These are phyloP conservation scores for Merodon equestris DNA, from an alignment of 2,888 invertebrate species.

Conservation along the genomic window DNA sequence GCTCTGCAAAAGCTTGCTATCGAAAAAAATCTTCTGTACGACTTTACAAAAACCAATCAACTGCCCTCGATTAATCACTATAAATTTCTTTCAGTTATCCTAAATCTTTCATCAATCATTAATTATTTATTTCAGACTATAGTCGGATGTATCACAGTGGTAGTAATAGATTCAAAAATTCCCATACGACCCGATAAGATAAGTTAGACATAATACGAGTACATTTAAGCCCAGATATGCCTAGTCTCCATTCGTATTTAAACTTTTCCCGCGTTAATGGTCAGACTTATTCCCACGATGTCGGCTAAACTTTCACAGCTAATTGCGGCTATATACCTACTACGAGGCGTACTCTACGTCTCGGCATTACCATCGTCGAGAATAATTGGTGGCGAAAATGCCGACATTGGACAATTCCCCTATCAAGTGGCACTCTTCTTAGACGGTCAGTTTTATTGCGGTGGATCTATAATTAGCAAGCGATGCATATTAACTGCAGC, in stretches of 20 bases:
- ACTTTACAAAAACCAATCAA: no score
- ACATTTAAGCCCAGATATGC: background rate
- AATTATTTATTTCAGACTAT: no score
- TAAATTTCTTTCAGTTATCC: no score
- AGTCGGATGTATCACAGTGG: no score
- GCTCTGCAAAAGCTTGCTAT: no score
- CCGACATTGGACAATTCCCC: constrained; percentile 74
- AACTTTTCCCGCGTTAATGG: no score
- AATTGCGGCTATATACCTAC: constrained; percentile 26
- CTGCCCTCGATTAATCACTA: no score
- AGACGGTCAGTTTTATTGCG: constrained; percentile 72
- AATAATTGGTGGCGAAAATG: constrained; percentile 75
- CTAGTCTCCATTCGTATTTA: no score
- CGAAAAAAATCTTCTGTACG: no score
- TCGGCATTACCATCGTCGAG: constrained; percentile 62
- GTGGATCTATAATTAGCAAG: constrained; percentile 71
- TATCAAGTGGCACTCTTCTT: constrained; percentile 75
- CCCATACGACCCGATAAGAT: constrained; percentile 25
- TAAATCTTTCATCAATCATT: no score
- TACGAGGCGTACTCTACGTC: background rate
- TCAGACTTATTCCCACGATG: constrained; percentile 31
- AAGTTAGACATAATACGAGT: background rate
- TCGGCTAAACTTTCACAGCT: constrained; percentile 30
- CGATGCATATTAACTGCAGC: constrained; percentile 73
- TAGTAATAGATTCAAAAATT: no score